Evolutionary conservation across 2,113 vertebrate genomes (phyloP).

Genomic region (Rattus rattus): DNA sequence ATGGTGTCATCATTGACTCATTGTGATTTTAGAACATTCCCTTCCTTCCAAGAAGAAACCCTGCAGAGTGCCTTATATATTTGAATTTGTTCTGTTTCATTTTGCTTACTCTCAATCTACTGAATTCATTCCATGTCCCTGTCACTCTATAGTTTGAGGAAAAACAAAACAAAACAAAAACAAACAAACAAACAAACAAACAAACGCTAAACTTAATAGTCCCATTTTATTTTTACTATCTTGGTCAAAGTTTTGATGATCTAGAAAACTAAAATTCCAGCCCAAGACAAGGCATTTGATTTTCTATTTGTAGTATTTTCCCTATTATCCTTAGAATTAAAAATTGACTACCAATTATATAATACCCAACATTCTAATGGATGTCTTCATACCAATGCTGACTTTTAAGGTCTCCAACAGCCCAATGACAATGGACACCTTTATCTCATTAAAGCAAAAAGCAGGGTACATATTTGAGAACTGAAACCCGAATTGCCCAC

Average conservation of each 20-base stretch:
- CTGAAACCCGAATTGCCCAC: background rate
- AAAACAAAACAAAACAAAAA: too few species aligned
- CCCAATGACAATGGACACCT: constrained; percentile 54
- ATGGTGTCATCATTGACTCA: background rate
- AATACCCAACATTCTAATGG: constrained; percentile 1
- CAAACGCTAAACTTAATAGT: background rate
- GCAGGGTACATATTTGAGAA: constrained; percentile 14
- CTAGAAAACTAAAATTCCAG: background rate
- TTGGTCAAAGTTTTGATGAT: background rate
- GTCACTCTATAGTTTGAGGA: background rate
- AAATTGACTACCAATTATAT: background rate
- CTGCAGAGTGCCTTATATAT: background rate
- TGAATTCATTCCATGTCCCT: background rate
- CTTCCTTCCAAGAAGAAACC: background rate
- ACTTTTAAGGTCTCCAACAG: constrained; percentile 48
- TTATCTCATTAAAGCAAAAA: constrained; percentile 23
- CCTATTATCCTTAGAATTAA: background rate
- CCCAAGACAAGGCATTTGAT: background rate
- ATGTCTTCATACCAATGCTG: background rate
- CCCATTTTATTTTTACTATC: background rate
- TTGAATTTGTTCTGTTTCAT: background rate
- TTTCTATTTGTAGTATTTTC: background rate
- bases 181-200: too few species aligned
- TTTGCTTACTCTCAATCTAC: background rate
- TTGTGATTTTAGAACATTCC: constrained; percentile 1